Base-by-base conservation (phyloP, 2,113 vertebrate species). In the Mus spicilegus region DNA sequence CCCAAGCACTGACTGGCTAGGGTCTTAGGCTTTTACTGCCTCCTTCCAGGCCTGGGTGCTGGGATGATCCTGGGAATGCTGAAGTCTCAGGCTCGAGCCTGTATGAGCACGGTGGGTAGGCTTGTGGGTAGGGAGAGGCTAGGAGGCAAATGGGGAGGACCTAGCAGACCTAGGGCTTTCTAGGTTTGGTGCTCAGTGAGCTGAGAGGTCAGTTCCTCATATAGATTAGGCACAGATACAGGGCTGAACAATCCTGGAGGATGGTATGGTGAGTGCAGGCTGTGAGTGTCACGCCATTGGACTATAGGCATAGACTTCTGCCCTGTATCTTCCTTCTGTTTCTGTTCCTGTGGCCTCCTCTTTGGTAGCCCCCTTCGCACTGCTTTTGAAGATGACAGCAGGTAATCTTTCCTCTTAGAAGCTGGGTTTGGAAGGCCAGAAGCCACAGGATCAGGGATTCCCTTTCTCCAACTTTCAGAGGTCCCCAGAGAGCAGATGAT, bases 271-370 rank as follows among this genome's bases (percentile, higher is more conserved):
- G 61, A 90, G 65, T 89, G 72, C 54, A 63, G 14, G 1, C 56
- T 28, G 56, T 13, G 82, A 20, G 30, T 0, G 4, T 65, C n/a
- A 0, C 39, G 12, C 0, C 65, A 3, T 3, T 0, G 65, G 56
- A 58, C 56, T 58, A 58, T 19, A 17, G 16, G 56, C 56, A 58
- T 58, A 58, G 56, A 58, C 56, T 58, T 58, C 30, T 65, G 33
- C 69, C 5, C 0, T 9, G 30, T 4, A 3, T 39, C 82, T 58
- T 28, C 33, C 73, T 63, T 84, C 24, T 49, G 84, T 39, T 63
- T 36, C 20, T 67, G 81, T 26, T 84, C 76, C 85, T 75, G 78
- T 7, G 42, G 56, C 7, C 49, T 13, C 24, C 2, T 10, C 5
- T 5, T n/a, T 2, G 0, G 1, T 0, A 19, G 1, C 14, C 49